A percentile compares a stretch with the other conserved stretches of the same genome.
phyloP scores from a whole-genome alignment of 1,140 invertebrate species.

The Pseudomyrmex flavicornis region DNA sequence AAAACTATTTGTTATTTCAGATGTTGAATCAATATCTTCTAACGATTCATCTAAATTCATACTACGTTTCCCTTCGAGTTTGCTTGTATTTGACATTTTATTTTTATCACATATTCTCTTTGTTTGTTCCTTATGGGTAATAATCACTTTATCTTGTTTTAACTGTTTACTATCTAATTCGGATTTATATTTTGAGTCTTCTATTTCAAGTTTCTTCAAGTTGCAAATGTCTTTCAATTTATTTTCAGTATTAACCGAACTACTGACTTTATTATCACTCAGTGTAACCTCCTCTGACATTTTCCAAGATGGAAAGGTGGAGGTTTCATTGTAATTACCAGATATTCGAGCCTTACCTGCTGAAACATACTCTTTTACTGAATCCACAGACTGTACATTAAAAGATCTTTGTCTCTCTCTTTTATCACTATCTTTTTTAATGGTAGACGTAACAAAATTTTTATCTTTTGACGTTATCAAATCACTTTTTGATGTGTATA shows the following conservation, averaged over 20 bases:
- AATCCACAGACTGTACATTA: constrained; percentile 71
- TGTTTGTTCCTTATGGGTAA: constrained; percentile 68
- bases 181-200: constrained; percentile 75
- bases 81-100: constrained; percentile 73
- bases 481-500: constrained; percentile 70
- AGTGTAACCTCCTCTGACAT: constrained; percentile 74
- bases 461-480: constrained; percentile 78
- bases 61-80: constrained; percentile 71
- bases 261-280: constrained; percentile 72
- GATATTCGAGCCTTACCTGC: constrained; percentile 74
- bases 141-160: constrained; percentile 71
- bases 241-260: constrained; percentile 69
- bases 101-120: constrained; percentile 77
- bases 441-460: constrained; percentile 74
- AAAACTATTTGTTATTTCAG: constrained; percentile 66
- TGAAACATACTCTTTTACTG: constrained; percentile 72
- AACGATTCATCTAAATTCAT: constrained; percentile 71
- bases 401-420: constrained; percentile 64
- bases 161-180: constrained; percentile 67
- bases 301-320: constrained; percentile 69
- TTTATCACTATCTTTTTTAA: constrained; percentile 80
- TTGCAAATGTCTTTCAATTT: constrained; percentile 74
- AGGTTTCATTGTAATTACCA: constrained; percentile 79
- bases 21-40: constrained; percentile 73
- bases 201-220: constrained; percentile 58